Evolutionary conservation across 2,888 invertebrate species (phyloP).

Genomic region (Isoperla grammatica): DNA sequence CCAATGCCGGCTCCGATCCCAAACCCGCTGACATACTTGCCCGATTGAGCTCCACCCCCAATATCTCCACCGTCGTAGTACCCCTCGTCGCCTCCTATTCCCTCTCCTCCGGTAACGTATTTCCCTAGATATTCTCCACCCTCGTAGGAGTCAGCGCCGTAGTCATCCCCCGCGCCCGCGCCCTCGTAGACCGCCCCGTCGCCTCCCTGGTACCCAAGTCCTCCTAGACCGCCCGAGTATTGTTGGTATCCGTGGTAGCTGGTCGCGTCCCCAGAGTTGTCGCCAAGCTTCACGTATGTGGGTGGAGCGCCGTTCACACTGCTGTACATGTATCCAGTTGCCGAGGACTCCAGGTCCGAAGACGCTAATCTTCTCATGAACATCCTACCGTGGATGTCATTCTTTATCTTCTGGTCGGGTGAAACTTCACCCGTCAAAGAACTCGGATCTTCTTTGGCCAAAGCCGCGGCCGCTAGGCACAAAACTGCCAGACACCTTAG

Average conservation of each 20-base stretch:
- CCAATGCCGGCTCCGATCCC: slow-evolving; percentile 4
- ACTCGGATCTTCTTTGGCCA: neutral
- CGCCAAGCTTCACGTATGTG: slow-evolving; percentile 48
- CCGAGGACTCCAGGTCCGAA: slow-evolving; percentile 55
- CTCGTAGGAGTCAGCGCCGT: neutral
- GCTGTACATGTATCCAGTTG: slow-evolving; percentile 49
- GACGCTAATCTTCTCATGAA: slow-evolving; percentile 52
- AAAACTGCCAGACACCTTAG: neutral
- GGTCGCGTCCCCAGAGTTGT: slow-evolving; percentile 39
- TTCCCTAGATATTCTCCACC: neutral
- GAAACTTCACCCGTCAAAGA: neutral
- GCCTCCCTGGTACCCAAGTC: neutral
- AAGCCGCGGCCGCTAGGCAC: neutral
- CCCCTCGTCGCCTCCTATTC: slow-evolving; percentile 1
- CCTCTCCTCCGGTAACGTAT: neutral
- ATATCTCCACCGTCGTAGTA: too few species aligned
- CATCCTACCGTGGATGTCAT: slow-evolving; percentile 40
- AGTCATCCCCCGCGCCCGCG: slow-evolving; percentile 1
- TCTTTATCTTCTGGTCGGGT: slow-evolving; percentile 1
- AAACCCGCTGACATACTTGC: neutral
- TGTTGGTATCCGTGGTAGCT: slow-evolving; percentile 6
- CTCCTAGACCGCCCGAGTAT: neutral
- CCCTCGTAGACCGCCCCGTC: neutral
- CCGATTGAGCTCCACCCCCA: too few species aligned
- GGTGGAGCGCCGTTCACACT: slow-evolving; percentile 48